Evolutionary conservation across 2,888 invertebrate genomes (phyloP).

Genomic region (Volucella zonaria): DNA sequence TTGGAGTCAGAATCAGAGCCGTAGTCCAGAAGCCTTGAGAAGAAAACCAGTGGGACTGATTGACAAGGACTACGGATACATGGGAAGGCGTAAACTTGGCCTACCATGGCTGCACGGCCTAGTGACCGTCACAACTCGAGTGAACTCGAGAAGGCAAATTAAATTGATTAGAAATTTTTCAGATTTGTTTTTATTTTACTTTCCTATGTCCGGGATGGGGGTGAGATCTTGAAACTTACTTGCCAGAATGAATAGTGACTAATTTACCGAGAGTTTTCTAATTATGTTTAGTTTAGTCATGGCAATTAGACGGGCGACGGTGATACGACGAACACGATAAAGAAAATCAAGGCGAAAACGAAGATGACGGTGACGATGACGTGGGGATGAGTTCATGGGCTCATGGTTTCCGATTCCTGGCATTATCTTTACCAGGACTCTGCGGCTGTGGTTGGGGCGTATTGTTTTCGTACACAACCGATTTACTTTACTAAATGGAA

Average conservation of each 20-base stretch:
- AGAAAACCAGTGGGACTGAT: constrained; percentile 50
- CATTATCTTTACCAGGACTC: constrained; percentile 3
- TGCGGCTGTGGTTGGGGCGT: background rate
- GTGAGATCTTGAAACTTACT: background rate
- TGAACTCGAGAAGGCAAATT: constrained; percentile 33
- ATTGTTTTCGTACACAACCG: constrained; percentile 22
- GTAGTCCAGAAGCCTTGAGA: constrained; percentile 15
- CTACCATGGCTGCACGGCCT: background rate
- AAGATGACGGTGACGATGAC: no score
- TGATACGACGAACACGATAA: no score
- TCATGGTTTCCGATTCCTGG: constrained; percentile 26
- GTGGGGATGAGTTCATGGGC: background rate
- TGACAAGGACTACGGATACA: constrained; percentile 24
- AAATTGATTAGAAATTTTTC: constrained; percentile 53
- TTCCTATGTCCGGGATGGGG: background rate
- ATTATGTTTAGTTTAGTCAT: constrained; percentile 51
- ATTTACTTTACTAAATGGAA: constrained; percentile 39
- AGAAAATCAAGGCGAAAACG: no score
- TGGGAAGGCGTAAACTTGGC: constrained; percentile 5
- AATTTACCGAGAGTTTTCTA: constrained; percentile 59
- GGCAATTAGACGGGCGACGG: constrained; percentile 32
- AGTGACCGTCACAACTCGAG: constrained; percentile 25
- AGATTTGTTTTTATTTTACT: background rate
- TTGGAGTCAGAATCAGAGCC: no score
- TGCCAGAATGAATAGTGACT: constrained; percentile 42